Conservation (phyloP, 2,888 invertebrate species). For the Adineta ricciae region DNA sequence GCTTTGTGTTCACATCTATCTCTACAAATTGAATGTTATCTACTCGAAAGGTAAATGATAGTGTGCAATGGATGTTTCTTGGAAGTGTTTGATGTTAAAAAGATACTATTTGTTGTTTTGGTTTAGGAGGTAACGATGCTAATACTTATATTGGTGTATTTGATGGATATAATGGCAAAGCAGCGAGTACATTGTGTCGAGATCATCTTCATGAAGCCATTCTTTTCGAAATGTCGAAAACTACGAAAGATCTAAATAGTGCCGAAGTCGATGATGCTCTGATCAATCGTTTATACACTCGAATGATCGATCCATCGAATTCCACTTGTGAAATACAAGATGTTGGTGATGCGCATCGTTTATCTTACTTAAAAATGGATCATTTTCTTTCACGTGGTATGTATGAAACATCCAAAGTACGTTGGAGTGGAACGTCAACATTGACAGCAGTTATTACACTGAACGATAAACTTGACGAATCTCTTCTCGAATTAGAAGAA, state of each 20-base stretch:
- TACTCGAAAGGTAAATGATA: too few species aligned
- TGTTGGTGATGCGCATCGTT: constrained; percentile 20
- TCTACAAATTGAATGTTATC: not conserved
- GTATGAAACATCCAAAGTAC: constrained; percentile 25
- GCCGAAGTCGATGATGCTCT: not conserved
- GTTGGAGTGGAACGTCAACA: constrained; percentile 31
- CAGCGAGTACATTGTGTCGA: constrained; percentile 23
- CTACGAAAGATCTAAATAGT: constrained; percentile 6
- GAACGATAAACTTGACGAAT: not conserved
- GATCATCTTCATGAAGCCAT: constrained; percentile 29
- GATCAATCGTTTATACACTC: not conserved
- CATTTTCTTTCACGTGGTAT: constrained; percentile 27
- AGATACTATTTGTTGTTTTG: not conserved
- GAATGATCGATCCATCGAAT: not conserved
- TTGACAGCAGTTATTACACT: constrained; percentile 10
- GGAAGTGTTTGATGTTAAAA: too few species aligned
- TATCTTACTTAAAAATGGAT: constrained; percentile 28
- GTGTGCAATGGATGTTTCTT: too few species aligned
- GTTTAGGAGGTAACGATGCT: constrained; percentile 23
- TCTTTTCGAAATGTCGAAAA: constrained; percentile 9
- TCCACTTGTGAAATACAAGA: not conserved
- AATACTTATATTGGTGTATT: constrained; percentile 25
- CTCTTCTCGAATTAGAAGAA: not conserved
- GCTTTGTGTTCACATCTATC: not conserved
- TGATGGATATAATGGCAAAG: constrained; percentile 31